phyloP scores from a whole-genome alignment of 2,797 vertebrate species.

The Channallabes apus region DNA sequence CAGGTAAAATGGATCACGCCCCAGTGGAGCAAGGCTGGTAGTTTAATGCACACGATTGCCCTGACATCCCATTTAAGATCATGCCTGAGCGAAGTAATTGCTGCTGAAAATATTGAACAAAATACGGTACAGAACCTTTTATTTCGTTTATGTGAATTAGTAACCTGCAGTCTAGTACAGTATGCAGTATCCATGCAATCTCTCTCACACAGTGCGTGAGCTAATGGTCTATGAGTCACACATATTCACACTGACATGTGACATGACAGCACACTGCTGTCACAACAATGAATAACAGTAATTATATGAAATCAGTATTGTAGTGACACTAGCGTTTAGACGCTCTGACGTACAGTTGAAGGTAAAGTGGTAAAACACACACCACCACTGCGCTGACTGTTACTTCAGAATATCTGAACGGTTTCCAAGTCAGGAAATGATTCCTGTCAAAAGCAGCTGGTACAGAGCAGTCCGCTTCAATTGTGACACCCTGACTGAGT shows the following conservation, averaged over 20 bases:
- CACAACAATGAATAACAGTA: not conserved
- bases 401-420: not conserved
- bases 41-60: not conserved
- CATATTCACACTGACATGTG: not conserved
- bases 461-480: not conserved
- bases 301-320: not conserved
- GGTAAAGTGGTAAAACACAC: not conserved
- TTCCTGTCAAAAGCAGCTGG: not conserved
- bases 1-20: conserved; percentile 17
- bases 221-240: not conserved
- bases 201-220: not conserved
- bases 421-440: not conserved
- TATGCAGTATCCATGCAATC: not conserved
- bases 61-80: not conserved
- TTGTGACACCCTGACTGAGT: not conserved
- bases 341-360: not conserved
- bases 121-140: not conserved
- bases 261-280: not conserved
- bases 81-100: no score
- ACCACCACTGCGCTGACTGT: not conserved
- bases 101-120: not conserved
- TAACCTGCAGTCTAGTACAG: not conserved
- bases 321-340: not conserved
- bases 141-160: not conserved
- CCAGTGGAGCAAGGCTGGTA: conserved; percentile 8